These are phyloP conservation scores for Chionis minor DNA, from an alignment of 2,113 vertebrate species.

Conservation along the genomic window DNA sequence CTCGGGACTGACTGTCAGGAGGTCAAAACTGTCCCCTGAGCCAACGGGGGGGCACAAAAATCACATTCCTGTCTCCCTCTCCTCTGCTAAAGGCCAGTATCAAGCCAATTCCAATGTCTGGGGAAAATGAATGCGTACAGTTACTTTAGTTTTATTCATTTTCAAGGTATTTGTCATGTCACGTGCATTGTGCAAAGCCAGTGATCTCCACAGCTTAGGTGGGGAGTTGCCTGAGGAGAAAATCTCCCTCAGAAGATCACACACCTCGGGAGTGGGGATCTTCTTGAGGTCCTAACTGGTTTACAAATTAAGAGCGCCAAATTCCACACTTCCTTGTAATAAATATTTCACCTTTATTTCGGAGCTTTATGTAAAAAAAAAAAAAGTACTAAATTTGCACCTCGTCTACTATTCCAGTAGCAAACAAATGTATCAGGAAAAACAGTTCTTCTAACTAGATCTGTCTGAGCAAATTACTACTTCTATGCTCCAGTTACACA, in stretches of 20 bases:
- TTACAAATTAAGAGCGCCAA: not conserved
- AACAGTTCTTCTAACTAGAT: not conserved
- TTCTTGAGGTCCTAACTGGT: not conserved
- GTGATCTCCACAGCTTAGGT: not conserved
- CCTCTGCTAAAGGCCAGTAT: not conserved
- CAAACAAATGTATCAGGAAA: not conserved
- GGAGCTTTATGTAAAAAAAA: not conserved
- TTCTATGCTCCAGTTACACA: not conserved
- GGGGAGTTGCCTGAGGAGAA: not conserved
- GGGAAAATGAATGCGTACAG: fast-evolving
- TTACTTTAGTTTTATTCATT: not conserved
- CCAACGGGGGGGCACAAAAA: not conserved
- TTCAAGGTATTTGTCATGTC: not conserved
- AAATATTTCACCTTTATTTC: not conserved
- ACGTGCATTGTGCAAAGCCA: not conserved
- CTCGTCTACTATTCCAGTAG: not conserved
- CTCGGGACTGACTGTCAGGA: not conserved
- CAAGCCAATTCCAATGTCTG: not conserved
- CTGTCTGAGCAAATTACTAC: not conserved
- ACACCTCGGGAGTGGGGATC: fast-evolving
- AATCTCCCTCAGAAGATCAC: not conserved
- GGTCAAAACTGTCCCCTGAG: not conserved
- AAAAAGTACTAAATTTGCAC: not conserved
- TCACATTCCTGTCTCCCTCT: not conserved
- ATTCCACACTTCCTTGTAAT: not conserved